These are phyloP conservation scores for Metopolophium dirhodum DNA, from an alignment of 1,140 invertebrate genomes.

Conservation along the genomic window DNA sequence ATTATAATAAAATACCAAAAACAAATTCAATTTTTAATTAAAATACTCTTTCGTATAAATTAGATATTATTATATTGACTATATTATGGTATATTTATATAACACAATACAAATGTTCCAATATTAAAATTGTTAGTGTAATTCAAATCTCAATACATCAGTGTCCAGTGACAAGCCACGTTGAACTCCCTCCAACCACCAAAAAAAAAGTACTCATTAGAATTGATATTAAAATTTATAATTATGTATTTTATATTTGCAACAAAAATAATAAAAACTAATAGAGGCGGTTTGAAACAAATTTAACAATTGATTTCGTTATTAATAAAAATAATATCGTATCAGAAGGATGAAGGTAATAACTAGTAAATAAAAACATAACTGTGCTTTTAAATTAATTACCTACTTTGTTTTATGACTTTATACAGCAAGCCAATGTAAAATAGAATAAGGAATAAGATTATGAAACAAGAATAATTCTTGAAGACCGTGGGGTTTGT, in stretches of 20 bases:
- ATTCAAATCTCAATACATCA: background rate
- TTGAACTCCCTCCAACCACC: background rate
- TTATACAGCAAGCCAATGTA: conserved; percentile 28
- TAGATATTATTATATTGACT: background rate
- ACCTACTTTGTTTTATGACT: conserved; percentile 25
- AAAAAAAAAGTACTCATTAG: background rate
- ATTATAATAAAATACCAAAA: background rate
- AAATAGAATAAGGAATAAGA: conserved; percentile 28
- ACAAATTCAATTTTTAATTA: background rate
- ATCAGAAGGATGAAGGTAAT: conserved; percentile 16
- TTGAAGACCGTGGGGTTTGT: conserved; percentile 4
- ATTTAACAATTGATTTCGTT: background rate
- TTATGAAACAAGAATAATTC: conserved; percentile 35
- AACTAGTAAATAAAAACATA: conserved; percentile 2
- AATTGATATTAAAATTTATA: background rate
- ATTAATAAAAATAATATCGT: background rate
- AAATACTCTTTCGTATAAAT: background rate
- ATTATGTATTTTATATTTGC: background rate
- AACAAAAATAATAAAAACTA: background rate
- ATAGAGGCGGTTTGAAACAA: background rate
- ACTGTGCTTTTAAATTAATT: conserved; percentile 40
- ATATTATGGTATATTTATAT: background rate
- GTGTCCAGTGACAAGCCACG: background rate
- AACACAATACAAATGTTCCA: background rate
- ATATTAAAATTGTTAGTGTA: background rate